phyloP scores from a whole-genome alignment of 1,140 invertebrate genomes.

The Drosophila melanica region DNA sequence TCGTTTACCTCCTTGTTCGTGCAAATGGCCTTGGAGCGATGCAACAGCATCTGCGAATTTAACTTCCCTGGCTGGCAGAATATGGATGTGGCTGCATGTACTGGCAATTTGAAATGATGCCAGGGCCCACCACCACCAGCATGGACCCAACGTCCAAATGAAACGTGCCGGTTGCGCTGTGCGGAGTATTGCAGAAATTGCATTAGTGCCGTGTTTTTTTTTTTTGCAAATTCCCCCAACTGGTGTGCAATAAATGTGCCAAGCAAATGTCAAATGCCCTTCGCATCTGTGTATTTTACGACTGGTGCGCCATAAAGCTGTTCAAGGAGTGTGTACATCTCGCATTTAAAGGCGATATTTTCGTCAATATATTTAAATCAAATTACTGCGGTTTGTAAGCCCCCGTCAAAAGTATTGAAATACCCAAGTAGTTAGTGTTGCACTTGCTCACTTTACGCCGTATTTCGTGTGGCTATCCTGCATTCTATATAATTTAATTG shows the following conservation, averaged over 20 bases:
- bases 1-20: too few species aligned
- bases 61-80: background rate
- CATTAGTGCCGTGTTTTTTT: conserved; percentile 65
- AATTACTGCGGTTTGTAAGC: too few species aligned
- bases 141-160: conserved; percentile 24
- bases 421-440: too few species aligned
- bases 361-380: background rate
- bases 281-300: conserved; percentile 8
- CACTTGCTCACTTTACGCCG: background rate
- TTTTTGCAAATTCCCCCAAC: conserved; percentile 32
- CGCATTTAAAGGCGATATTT: background rate
- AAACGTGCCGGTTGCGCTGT: conserved; percentile 63
- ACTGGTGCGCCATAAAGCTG: too few species aligned
- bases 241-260: conserved; percentile 44
- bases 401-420: too few species aligned
- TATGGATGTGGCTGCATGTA: conserved; percentile 52
- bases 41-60: too few species aligned
- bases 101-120: conserved; percentile 64
- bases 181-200: conserved; percentile 69
- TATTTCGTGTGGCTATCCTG: conserved; percentile 2
- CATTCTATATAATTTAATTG: conserved; percentile 41
- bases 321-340: background rate
- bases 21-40: too few species aligned
- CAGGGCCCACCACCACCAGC: conserved; percentile 26
- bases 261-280: conserved; percentile 60